Percentiles rank a stretch among this genome's conserved stretches.
phyloP scores from a whole-genome alignment of 2,797 vertebrate genomes.

The Pangasius larnaudii region DNA sequence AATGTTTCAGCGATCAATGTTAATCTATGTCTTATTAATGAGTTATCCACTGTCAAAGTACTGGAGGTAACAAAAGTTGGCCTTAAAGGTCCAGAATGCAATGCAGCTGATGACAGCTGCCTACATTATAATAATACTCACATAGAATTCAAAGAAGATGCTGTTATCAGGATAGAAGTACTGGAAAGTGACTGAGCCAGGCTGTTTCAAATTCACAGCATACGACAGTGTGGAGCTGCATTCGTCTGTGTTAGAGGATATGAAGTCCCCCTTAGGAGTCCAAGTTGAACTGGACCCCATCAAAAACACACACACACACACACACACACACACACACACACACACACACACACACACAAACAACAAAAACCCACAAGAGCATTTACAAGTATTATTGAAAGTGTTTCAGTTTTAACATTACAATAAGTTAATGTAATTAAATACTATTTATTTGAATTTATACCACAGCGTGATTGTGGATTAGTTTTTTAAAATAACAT shows the following conservation, averaged over 20 bases:
- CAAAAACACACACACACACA: background rate
- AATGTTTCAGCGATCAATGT: background rate
- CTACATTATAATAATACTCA: slow-evolving; percentile 68
- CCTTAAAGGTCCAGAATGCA: background rate
- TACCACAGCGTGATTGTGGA: background rate
- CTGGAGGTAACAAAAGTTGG: background rate
- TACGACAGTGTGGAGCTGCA: slow-evolving; percentile 92
- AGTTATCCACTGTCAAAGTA: background rate
- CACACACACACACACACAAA: slow-evolving; percentile 7
- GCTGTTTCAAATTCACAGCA: slow-evolving; percentile 89
- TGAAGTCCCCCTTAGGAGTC: slow-evolving; percentile 84
- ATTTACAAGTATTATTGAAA: background rate
- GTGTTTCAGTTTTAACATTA: background rate
- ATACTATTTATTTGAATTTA: background rate
- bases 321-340: slow-evolving; percentile 18
- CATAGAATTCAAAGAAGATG: slow-evolving; percentile 96
- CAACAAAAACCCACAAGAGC: background rate
- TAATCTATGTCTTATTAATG: background rate
- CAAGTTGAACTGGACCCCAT: slow-evolving; percentile 84
- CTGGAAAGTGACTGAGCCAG: slow-evolving; percentile 87
- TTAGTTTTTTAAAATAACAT: background rate
- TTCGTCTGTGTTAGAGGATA: slow-evolving; percentile 92
- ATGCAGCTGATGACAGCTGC: background rate
- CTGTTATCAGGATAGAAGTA: slow-evolving; percentile 90
- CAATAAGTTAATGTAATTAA: background rate